phyloP scores from a whole-genome alignment of 2,888 invertebrate genomes.

The Nasonia oneida region DNA sequence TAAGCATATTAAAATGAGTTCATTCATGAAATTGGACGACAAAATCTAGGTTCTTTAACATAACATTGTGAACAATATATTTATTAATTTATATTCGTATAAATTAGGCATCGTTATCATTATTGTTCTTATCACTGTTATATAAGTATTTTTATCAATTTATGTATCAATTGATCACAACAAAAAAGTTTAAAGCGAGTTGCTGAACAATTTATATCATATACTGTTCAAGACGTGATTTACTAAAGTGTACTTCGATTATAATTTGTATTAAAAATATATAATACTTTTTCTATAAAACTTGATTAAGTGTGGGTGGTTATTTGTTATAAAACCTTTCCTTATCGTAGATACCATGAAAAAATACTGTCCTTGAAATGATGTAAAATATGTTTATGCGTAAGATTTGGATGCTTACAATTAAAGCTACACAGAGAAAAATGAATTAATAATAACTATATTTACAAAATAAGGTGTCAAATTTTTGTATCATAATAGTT shows the following conservation, averaged over 20 bases:
- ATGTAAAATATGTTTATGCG: no score
- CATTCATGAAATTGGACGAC: not conserved
- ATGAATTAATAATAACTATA: no score
- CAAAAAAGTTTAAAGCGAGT: no score
- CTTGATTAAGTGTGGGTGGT: not conserved
- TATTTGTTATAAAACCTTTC: no score
- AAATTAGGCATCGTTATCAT: not conserved
- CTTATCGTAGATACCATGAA: no score
- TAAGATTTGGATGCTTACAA: no score
- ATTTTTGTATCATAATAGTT: no score
- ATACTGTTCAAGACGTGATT: not conserved
- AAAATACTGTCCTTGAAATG: no score
- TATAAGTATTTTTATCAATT: not conserved
- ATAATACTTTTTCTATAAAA: not conserved
- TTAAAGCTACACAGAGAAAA: no score
- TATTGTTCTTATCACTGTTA: not conserved
- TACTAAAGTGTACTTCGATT: not conserved
- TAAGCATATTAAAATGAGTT: not conserved
- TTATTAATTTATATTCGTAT: not conserved
- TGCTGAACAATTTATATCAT: no score
- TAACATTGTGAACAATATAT: not conserved
- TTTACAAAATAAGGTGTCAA: no score
- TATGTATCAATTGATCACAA: no score
- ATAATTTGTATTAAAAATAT: not conserved
- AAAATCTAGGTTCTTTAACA: not conserved